Percentiles rank a stretch among this genome's conserved stretches.
phyloP scores from a whole-genome alignment of 2,888 invertebrate species.

The Flabesymbios commensalis region DNA sequence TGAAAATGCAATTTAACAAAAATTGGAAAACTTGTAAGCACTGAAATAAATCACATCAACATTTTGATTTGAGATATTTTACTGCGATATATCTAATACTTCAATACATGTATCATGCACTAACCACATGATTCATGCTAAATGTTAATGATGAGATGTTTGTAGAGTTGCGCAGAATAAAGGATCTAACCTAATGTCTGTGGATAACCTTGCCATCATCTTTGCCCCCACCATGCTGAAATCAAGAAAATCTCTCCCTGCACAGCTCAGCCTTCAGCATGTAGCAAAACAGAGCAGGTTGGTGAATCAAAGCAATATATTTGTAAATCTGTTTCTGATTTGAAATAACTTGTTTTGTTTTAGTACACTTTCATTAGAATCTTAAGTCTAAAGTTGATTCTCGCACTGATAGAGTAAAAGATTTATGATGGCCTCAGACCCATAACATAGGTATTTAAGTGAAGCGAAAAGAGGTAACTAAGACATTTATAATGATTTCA shows the following conservation, averaged over 20 bases:
- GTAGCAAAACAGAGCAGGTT: slow-evolving; percentile 82
- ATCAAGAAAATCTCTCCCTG: slow-evolving; percentile 83
- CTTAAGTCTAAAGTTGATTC: no score
- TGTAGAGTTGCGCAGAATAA: slow-evolving; percentile 80
- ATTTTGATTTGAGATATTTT: no score
- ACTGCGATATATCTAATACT: no score
- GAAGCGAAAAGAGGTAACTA: no score
- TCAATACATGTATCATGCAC: neutral
- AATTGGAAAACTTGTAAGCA: no score
- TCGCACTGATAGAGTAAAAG: no score
- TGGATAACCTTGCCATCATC: slow-evolving; percentile 87
- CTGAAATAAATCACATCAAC: no score
- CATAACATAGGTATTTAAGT: no score
- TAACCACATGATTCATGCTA: neutral
- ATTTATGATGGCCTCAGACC: no score
- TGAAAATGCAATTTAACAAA: no score
- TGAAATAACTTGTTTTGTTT: neutral
- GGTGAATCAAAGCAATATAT: slow-evolving; percentile 31
- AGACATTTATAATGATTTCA: no score
- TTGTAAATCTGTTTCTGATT: neutral
- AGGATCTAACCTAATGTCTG: slow-evolving; percentile 87
- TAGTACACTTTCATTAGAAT: neutral
- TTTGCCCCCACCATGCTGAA: slow-evolving; percentile 93
- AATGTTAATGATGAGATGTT: neutral
- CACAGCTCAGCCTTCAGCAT: slow-evolving; percentile 88